Evolutionary conservation across 1,140 invertebrate species (phyloP).

Genomic region (Papilio helenus): DNA sequence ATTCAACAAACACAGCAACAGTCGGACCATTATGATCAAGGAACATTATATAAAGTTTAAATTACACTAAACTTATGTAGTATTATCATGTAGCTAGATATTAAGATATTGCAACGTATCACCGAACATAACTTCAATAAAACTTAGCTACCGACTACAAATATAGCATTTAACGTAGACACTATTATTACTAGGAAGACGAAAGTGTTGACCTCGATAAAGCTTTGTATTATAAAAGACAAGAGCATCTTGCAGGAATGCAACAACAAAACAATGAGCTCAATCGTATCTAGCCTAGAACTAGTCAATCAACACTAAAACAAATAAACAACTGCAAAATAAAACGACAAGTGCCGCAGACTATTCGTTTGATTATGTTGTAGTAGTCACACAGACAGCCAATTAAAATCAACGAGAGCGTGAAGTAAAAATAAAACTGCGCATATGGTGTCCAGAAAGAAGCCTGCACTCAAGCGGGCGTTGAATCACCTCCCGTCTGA

Average conservation of each 20-base stretch:
- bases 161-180: not conserved
- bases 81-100: not conserved
- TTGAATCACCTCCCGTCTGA: slow-evolving; percentile 46
- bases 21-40: slow-evolving; percentile 21
- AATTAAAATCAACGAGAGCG: slow-evolving; percentile 44
- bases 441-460: slow-evolving; percentile 26
- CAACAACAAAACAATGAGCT: slow-evolving; percentile 51
- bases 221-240: slow-evolving; percentile 56
- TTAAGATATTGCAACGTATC: not conserved
- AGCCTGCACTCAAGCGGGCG: slow-evolving; percentile 43
- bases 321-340: slow-evolving; percentile 48
- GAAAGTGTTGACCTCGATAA: slow-evolving; percentile 57
- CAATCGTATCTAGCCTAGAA: slow-evolving; percentile 43
- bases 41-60: not conserved
- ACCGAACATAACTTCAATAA: not conserved
- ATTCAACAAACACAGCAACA: slow-evolving; percentile 61
- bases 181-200: not conserved
- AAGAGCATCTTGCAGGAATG: slow-evolving; percentile 43
- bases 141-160: not conserved
- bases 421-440: slow-evolving; percentile 33
- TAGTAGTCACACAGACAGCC: slow-evolving; percentile 21
- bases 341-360: slow-evolving; percentile 36
- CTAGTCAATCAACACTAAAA: slow-evolving; percentile 57
- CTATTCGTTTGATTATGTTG: slow-evolving; percentile 43
- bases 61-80: not conserved